phyloP scores from a whole-genome alignment of 2,797 vertebrate species.

The Schizopygopsis pylzovi region DNA sequence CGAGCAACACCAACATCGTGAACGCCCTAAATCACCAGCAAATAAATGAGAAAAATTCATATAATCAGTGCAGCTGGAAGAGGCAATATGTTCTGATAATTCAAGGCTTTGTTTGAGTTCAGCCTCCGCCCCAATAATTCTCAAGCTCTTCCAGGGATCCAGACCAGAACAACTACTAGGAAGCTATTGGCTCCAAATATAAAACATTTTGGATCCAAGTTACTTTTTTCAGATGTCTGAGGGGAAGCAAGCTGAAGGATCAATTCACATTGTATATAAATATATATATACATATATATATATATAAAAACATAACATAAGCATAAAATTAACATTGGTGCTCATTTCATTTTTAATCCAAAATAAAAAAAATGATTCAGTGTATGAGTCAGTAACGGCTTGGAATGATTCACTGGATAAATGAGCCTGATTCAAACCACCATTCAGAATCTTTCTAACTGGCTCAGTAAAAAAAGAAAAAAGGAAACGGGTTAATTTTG shows the following conservation, averaged over 20 bases:
- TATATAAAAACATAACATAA: too few relatives aligned
- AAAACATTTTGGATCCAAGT: background rate
- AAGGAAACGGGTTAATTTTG: background rate
- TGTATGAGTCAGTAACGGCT: background rate
- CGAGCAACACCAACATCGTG: constrained; percentile 45
- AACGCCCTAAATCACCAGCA: constrained; percentile 43
- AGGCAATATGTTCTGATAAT: constrained; percentile 45
- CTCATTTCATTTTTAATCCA: background rate
- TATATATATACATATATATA: too few relatives aligned
- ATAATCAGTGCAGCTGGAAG: constrained; percentile 40
- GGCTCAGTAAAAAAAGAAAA: background rate
- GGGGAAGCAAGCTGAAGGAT: background rate
- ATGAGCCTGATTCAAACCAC: background rate
- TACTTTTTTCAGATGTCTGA: background rate
- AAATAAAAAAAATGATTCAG: background rate
- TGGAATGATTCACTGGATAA: background rate
- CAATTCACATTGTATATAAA: background rate
- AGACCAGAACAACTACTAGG: constrained; percentile 6
- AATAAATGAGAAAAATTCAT: constrained; percentile 51
- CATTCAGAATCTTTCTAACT: background rate
- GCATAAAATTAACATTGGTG: background rate
- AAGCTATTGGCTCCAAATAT: background rate
- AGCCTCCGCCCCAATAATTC: constrained; percentile 17
- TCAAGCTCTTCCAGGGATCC: constrained; percentile 19
- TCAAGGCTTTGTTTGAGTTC: constrained; percentile 50